A percentile compares a stretch with the other conserved stretches of the same genome.
These are phyloP conservation scores for Hippotragus niger DNA, from an alignment of 2,113 vertebrate genomes.

Conservation along the genomic window DNA sequence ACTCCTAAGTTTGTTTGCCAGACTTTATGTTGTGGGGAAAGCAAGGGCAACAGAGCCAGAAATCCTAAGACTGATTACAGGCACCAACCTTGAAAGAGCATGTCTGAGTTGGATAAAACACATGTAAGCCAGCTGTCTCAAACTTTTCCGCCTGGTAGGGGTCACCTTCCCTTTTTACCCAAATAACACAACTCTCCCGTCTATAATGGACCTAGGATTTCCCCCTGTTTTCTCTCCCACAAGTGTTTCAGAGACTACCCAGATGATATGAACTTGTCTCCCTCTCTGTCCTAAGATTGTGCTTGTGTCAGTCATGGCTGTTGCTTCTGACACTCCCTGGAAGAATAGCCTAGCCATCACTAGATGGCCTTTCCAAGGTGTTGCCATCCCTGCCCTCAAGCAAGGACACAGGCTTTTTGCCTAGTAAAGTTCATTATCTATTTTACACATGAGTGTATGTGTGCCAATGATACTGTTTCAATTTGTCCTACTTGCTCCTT, in stretches of 20 bases:
- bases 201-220: background rate
- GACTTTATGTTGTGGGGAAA: background rate
- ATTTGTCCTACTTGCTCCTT: background rate
- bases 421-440: background rate
- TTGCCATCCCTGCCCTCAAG: background rate
- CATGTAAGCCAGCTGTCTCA: background rate
- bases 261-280: too few relatives aligned
- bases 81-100: too few relatives aligned
- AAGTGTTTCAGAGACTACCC: background rate
- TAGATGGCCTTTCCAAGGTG: background rate
- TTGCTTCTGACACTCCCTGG: too few relatives aligned
- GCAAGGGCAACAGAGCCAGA: background rate
- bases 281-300: background rate
- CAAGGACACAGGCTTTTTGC: background rate
- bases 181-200: too few relatives aligned
- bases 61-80: background rate
- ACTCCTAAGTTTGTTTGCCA: background rate
- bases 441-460: background rate
- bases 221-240: background rate
- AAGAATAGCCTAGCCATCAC: background rate
- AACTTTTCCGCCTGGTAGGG: background rate
- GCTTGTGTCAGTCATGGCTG: background rate
- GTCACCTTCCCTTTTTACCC: background rate
- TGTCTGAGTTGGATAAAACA: background rate
- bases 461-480: background rate